Base-by-base conservation (phyloP, 1,140 invertebrate genomes). In the Brachionus sp. region DNA sequence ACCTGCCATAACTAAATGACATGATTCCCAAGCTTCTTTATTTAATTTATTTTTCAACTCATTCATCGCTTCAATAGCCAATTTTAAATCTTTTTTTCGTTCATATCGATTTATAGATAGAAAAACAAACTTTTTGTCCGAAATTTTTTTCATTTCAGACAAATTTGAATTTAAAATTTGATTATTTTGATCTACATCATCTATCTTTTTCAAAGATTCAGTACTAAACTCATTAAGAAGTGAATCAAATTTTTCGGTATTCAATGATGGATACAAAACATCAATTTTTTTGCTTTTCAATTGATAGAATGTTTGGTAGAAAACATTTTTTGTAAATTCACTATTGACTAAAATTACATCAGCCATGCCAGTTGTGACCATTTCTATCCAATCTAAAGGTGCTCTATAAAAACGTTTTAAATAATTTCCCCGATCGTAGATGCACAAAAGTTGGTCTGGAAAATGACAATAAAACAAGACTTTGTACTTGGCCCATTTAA, bases 31-130 rank as follows among this genome's bases (percentile, higher is more conserved):
- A 12, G n/a, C 0, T 25, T 66, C 12, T 46, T 4, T 3, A 13
- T 73, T 16, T 6, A 83, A 13, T 35, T 7, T 83, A 12, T 84
- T 29, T n/a, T 82, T 16, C n/a, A 94, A 89, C 83, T 92, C 88
- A 85, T 92, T 91, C 78, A 98, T 91, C 12, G 95, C 92, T 85
- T 93, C 88, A 50, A 99, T 90, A 0, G 95, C 95, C 16, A 99
- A 88, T 16, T 90, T 90, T 5, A 99, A 89, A 88, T 97, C 95
- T 89, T 99, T 99, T 87, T 99, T 99, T 10, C 94, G 91, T 87
- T 99, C 97, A 89, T 95, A 99, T 85, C 98, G 92, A 90, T 99
- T 99, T 82, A 99, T 93, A 0, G 97, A 98, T 1, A 99, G 88
- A 86, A 98, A 83, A 68, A 83, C 6, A 70, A 68, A 68, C 33